Conservation (phyloP, 1,140 invertebrate species). For the Drosophila bocqueti region DNA sequence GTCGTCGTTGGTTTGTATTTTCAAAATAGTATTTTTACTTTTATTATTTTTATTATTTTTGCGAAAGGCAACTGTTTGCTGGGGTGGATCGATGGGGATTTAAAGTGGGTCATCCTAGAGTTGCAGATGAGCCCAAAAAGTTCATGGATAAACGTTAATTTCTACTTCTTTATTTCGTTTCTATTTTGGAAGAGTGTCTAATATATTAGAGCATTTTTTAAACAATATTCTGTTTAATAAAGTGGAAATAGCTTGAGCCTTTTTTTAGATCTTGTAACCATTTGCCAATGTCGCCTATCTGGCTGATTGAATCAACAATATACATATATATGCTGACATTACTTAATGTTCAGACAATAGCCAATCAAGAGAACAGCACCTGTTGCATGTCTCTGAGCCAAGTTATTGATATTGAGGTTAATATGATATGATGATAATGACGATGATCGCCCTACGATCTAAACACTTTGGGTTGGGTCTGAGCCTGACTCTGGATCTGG, state of each 20-base stretch:
- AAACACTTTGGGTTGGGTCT: background rate
- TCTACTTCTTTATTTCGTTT: background rate
- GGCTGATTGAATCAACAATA: background rate
- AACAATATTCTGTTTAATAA: background rate
- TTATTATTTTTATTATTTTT: conserved; percentile 20
- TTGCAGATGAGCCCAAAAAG: too few relatives aligned
- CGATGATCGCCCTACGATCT: too few relatives aligned
- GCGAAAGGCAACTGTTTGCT: conserved; percentile 37
- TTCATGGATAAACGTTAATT: background rate
- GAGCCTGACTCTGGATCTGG: conserved; percentile 9
- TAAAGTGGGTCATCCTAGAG: conserved; percentile 6
- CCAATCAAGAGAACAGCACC: conserved; percentile 36
- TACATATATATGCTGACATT: background rate
- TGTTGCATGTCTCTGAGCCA: conserved; percentile 26
- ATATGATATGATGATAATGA: conserved; percentile 4
- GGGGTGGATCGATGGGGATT: conserved; percentile 22
- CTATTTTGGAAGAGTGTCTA: background rate
- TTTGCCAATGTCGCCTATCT: background rate
- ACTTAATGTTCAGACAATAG: conserved; percentile 23
- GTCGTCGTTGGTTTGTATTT: conserved; percentile 5
- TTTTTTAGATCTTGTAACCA: background rate
- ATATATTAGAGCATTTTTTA: background rate
- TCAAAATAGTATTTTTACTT: background rate
- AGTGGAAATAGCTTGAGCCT: background rate
- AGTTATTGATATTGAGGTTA: conserved; percentile 37